Conservation (phyloP, 2,113 vertebrate genomes). For the Gadus chalcogrammus region DNA sequence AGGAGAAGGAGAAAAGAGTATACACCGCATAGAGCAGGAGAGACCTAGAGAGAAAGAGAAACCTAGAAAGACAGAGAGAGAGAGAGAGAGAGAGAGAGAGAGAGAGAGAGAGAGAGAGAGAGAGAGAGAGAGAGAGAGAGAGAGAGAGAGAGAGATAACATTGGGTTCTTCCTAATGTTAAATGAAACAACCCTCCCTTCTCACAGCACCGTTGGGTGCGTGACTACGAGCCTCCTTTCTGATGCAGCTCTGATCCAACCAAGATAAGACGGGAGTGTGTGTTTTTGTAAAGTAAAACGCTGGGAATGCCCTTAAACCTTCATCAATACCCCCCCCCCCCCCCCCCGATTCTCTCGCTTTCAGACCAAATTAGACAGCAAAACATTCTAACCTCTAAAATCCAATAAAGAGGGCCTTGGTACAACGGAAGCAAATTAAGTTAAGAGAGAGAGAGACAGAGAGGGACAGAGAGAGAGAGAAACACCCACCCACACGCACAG, state of each 20-base stretch:
- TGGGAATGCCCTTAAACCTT: constrained; percentile 39
- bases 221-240: constrained; percentile 37
- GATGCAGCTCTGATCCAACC: constrained; percentile 37
- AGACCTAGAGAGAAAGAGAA: constrained; percentile 22
- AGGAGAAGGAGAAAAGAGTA: constrained; percentile 29
- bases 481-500: constrained; percentile 6
- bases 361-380: constrained; percentile 41
- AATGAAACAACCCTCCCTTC: constrained; percentile 7
- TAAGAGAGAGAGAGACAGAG: constrained; percentile 38
- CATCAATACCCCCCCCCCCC: constrained; percentile 41
- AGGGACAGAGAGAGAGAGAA: constrained; percentile 38
- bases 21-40: constrained; percentile 23
- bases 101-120: background rate
- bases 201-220: constrained; percentile 35
- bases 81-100: constrained; percentile 3
- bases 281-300: constrained; percentile 57
- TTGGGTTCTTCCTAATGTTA: background rate
- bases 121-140: background rate
- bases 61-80: too few relatives aligned
- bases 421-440: constrained; percentile 56
- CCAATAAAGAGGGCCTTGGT: constrained; percentile 55
- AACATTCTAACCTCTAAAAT: constrained; percentile 54
- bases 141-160: background rate
- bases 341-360: constrained; percentile 37
- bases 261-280: constrained; percentile 48